Evolutionary conservation across 2,113 vertebrate genomes (phyloP), one percentile per base, ranked within the genome.

Genomic region (Limnothrissa miodon): DNA sequence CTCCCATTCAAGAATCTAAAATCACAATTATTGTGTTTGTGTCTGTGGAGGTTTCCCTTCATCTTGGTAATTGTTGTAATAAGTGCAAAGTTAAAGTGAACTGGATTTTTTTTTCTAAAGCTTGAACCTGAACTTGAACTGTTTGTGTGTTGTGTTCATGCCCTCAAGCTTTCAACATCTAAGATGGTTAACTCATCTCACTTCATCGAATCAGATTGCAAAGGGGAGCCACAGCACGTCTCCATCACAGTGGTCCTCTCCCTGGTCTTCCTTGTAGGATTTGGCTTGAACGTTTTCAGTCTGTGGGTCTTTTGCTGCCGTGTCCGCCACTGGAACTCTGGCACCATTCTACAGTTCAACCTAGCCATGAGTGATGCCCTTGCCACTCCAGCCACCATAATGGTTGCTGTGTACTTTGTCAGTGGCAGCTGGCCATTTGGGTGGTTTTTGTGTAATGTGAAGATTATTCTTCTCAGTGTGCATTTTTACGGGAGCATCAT

Each of bases 311-410:
- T 95, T 88, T 94, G 89, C 86, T 93, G 88, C 84, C 85, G 78
- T 33, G 82, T 93, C 48, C 80, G 87, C 81, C 42, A 86, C n/a
- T 95, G 95, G 95, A 91, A 88, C 13, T 78, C 91, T 0, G 92
- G 93, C 1, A 92, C 90, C 11, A 86, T 88, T 5, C 89, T 95
- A 33, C 95, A 95, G 91, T 94, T 95, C 87, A 91, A 93, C 85
- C 87, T 95, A 78, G 94, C 92, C 36, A 62, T 95, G 36, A 92
- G 90, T 0, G 94, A 95, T 1, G 56, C 90, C 46, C 86, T 95
- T 4, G 88, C 90, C 51, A 88, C 90, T 0, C 94, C 93, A 0
- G 66, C 87, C 19, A 89, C 89, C 5, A 93, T 93, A 0, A 45
- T 95, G 62, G 89, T 93, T 81, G 91, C 92, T 0, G 86, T 42